Evolutionary conservation across 2,797 vertebrate species (phyloP).

Genomic region (Cryptoblepharus egeriae): DNA sequence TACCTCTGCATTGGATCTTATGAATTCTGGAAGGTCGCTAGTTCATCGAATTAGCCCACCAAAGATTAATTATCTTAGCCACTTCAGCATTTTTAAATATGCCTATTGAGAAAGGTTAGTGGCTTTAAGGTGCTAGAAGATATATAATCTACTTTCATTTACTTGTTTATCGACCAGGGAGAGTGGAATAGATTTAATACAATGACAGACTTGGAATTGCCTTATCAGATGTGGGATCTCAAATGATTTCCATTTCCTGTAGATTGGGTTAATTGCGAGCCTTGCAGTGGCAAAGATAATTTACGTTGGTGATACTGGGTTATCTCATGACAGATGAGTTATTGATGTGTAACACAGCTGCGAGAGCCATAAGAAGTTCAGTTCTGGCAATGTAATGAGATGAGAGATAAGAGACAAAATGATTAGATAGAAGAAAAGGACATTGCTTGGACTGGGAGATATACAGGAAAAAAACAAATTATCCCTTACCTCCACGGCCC

Average conservation of each 20-base stretch:
- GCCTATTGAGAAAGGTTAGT: background rate
- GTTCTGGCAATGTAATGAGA: constrained; percentile 1
- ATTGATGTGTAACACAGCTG: constrained; percentile 14
- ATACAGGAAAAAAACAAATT: background rate
- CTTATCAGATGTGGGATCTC: background rate
- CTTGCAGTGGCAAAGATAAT: constrained; percentile 11
- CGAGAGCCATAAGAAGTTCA: background rate
- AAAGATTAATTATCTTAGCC: background rate
- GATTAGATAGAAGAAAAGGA: background rate
- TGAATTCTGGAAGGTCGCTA: background rate
- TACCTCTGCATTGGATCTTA: background rate
- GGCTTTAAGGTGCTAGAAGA: background rate
- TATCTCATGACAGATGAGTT: constrained; percentile 16
- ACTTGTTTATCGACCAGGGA: background rate
- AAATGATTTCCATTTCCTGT: constrained; percentile 6
- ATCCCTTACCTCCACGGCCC: background rate
- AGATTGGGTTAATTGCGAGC: background rate
- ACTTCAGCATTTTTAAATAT: background rate
- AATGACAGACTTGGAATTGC: background rate
- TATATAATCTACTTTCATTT: constrained; percentile 12
- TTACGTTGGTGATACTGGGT: background rate
- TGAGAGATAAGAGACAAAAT: background rate
- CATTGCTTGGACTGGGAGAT: background rate
- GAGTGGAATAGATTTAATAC: background rate
- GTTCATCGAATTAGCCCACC: too few relatives aligned